A percentile compares a stretch with the other conserved stretches of the same genome.
These are phyloP conservation scores for Zoanthus sociatus DNA, from an alignment of 92 coral and sea anemone genomes.

Conservation along the genomic window DNA sequence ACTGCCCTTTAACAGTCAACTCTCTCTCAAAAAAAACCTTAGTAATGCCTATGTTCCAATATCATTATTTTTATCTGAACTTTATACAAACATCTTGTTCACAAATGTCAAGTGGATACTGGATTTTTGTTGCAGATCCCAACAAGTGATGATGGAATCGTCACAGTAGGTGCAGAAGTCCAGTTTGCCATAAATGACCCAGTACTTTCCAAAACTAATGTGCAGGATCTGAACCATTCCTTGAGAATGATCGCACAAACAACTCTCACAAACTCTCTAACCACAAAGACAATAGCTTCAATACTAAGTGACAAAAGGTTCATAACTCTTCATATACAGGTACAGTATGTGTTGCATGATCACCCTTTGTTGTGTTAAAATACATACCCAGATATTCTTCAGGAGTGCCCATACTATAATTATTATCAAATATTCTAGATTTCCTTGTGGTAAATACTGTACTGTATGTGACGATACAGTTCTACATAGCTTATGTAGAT, in stretches of 20 bases:
- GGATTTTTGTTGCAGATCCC: slow-evolving; percentile 57
- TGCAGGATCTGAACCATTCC: slow-evolving; percentile 90
- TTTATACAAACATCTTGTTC: background rate
- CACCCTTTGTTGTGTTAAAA: background rate
- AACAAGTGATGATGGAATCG: slow-evolving; percentile 89
- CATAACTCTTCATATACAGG: slow-evolving; percentile 80
- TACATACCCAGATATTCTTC: no score
- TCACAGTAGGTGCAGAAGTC: slow-evolving; percentile 91
- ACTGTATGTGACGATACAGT: no score
- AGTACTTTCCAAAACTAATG: slow-evolving; percentile 83
- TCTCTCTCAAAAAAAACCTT: no score
- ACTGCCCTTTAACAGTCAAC: no score
- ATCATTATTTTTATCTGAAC: background rate
- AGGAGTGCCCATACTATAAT: no score
- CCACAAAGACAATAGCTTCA: slow-evolving; percentile 73
- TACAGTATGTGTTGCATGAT: background rate
- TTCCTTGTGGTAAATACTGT: no score
- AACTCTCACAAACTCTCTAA: slow-evolving; percentile 79
- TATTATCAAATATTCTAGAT: no score
- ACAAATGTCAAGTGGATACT: background rate
- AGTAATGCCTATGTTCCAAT: no score
- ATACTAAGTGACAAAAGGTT: slow-evolving; percentile 87
- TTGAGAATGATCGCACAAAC: slow-evolving; percentile 93
- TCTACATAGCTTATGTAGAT: no score
- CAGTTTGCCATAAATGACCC: slow-evolving; percentile 88